phyloP scores from a whole-genome alignment of 2,797 vertebrate species.

The Sebastes goodei region DNA sequence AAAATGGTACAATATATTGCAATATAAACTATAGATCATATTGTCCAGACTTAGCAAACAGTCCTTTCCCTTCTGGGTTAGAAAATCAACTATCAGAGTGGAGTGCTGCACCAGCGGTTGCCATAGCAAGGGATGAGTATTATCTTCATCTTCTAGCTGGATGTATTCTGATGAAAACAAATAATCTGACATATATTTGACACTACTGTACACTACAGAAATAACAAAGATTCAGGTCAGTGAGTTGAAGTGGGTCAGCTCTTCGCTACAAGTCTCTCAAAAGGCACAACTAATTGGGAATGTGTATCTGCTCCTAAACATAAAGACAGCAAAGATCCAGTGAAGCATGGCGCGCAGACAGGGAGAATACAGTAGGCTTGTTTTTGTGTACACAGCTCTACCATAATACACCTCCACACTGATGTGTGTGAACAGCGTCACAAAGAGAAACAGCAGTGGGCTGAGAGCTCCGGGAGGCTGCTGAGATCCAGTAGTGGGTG shows the following conservation, averaged over 20 bases:
- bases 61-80: neutral
- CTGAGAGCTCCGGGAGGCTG: conserved; percentile 45
- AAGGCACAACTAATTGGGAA: conserved; percentile 13
- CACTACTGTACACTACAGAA: neutral
- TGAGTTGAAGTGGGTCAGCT: conserved; percentile 25
- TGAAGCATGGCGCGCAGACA: neutral
- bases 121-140: neutral
- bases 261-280: neutral
- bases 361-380: conserved; percentile 31
- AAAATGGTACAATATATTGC: neutral
- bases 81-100: neutral
- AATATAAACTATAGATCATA: neutral
- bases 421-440: conserved; percentile 33
- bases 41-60: neutral
- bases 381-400: conserved; percentile 46
- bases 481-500: conserved; percentile 57
- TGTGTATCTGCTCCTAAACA: neutral
- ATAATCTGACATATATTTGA: neutral
- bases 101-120: neutral
- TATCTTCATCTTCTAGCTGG: neutral
- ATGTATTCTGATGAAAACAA: neutral
- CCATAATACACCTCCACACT: conserved; percentile 56
- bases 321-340: conserved; percentile 1
- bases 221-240: neutral
- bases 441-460: conserved; percentile 50